Base-by-base conservation (phyloP, 2,797 vertebrate species). In the Sebastes hubbsi region DNA sequence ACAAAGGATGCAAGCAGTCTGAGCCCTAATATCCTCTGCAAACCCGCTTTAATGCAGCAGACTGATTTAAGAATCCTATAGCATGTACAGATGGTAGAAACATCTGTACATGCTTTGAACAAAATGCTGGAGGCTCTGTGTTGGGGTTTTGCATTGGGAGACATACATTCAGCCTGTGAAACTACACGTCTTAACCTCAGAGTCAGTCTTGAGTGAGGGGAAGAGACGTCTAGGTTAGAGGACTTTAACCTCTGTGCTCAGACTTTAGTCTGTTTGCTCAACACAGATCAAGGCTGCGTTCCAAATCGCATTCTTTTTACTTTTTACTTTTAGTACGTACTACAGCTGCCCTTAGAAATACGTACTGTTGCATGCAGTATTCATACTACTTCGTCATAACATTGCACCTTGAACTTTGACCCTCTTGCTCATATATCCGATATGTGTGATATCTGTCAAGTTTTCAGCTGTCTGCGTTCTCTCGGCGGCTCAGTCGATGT, bases 171-270 rank as follows among this genome's bases (percentile, higher is more conserved):
- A 20, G 52, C 55, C 46, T 66, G 3, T 38, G 1, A 16, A 10
- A 25, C 14, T n/a, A 4, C 22, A 49, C 16, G 14, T 49, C 2
- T 0, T 36, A 59, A 63, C 25, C 13, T 58, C 24, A 46, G 11
- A 38, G 59, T 78, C 22, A 29, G 46, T 8, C 10, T 22, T 24
- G 8, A 66, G 3, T 34, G 22, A 29, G 5, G 2, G 24, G n/a
- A 72, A 52, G 52, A 63, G 27, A 30, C 9, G 1, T 1, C 25
- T 22, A 6, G 1, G 3, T 62, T 12, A 5, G 6, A 42, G 67
- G 74, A 80, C 77, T 80, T 82, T 73, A 63, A 62, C 73, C 79
- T 20, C 29, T 13, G 13, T 22, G 56, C 13, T 30, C 16, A 6
- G 18, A 25, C n/a, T 77, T 55, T 1, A 42, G 9, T 42, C 9